These are phyloP conservation scores for Ptychochromis oligacanthus DNA, from an alignment of 2,113 vertebrate genomes.

Conservation along the genomic window DNA sequence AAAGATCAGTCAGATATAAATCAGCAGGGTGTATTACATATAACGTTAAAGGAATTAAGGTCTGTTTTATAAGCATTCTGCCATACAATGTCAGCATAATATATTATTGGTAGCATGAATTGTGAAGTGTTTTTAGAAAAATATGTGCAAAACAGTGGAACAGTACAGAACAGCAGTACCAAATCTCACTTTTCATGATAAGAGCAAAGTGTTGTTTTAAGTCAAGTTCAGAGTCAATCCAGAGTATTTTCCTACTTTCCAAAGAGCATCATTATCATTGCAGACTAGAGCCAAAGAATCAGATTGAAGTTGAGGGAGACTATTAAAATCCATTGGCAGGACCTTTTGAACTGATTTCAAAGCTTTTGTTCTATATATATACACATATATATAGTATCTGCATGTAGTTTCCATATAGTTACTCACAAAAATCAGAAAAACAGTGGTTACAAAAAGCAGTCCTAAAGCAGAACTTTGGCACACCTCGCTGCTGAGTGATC, in stretches of 20 bases:
- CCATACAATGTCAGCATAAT: not conserved
- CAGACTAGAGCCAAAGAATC: not conserved
- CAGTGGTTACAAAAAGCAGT: not conserved
- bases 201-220: too few relatives aligned
- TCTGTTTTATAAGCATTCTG: not conserved
- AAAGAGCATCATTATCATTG: not conserved
- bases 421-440: not conserved
- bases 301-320: not conserved
- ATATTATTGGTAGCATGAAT: not conserved
- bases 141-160: not conserved
- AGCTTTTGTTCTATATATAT: not conserved
- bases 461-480: not conserved
- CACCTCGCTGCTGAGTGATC: not conserved
- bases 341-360: not conserved
- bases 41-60: not conserved
- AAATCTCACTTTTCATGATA: too few relatives aligned
- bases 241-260: too few relatives aligned
- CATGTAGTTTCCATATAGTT: not conserved
- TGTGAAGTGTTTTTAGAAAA: not conserved
- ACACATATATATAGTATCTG: not conserved
- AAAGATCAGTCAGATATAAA: fast-evolving
- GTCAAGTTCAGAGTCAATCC: too few relatives aligned
- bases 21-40: not conserved
- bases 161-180: not conserved
- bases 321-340: not conserved